Percentiles rank a stretch among this genome's conserved stretches.
phyloP scores from a whole-genome alignment of 2,797 vertebrate species.

The Dermochelys coriacea region DNA sequence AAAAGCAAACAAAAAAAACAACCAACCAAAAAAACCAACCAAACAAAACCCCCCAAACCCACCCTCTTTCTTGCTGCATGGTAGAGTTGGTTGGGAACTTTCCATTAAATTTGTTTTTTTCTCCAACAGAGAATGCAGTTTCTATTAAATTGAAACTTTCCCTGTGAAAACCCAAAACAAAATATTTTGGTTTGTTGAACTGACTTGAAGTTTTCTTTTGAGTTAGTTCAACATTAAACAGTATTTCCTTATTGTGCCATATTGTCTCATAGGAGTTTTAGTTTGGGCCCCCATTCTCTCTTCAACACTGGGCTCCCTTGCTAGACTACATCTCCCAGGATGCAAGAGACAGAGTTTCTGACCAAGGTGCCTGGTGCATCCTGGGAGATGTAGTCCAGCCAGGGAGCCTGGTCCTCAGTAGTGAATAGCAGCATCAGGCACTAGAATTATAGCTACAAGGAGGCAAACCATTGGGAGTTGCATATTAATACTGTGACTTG shows the following conservation, averaged over 20 bases:
- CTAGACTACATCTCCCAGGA: no score
- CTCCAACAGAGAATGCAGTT: not conserved
- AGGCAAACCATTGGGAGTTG: not conserved
- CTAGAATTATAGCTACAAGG: not conserved
- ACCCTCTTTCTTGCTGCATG: not conserved
- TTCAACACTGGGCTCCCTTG: not conserved
- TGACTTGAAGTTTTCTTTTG: not conserved
- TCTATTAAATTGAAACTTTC: not conserved
- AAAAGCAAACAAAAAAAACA: no score
- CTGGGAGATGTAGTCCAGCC: not conserved
- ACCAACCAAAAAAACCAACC: no score
- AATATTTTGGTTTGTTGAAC: not conserved
- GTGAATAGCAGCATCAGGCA: not conserved
- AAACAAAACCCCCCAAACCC: no score
- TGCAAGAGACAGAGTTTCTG: no score
- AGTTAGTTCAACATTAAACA: not conserved
- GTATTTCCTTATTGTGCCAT: not conserved
- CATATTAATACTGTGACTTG: not conserved
- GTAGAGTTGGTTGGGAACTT: not conserved
- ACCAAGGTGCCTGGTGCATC: not conserved
- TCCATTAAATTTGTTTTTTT: not conserved
- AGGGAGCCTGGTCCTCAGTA: not conserved
- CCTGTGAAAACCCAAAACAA: not conserved
- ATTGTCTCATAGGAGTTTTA: not conserved
- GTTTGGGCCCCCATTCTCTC: not conserved